A percentile compares a stretch with the other conserved stretches of the same genome.
Conservation (phyloP, 2,888 invertebrate species). For the Rotaria socialis region DNA sequence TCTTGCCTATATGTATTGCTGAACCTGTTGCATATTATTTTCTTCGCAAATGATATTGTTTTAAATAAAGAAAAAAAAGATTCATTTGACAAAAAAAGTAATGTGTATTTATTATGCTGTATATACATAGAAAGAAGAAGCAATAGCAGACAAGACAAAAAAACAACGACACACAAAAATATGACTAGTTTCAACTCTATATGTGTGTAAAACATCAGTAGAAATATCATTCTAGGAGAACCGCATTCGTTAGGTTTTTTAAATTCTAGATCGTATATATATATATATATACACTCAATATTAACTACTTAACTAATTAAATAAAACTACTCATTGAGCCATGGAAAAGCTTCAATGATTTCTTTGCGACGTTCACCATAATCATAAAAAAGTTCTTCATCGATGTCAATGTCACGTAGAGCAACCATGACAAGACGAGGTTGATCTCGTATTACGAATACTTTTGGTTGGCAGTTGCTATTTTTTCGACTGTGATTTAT, state of each 20-base stretch:
- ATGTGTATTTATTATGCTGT: conserved; percentile 20
- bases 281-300: neutral
- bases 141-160: neutral
- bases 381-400: conserved; percentile 89
- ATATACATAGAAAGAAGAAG: neutral
- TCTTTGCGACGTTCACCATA: conserved; percentile 92
- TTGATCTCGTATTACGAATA: conserved; percentile 68
- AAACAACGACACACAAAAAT: neutral
- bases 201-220: neutral
- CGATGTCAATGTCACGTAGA: conserved; percentile 75
- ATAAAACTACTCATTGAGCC: conserved; percentile 66
- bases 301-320: neutral
- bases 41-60: neutral
- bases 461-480: conserved; percentile 79
- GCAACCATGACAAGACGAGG: conserved; percentile 85
- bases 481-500: conserved; percentile 90
- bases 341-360: conserved; percentile 84
- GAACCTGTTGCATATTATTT: neutral
- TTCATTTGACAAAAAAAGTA: neutral
- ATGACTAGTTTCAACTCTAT: conserved; percentile 8
- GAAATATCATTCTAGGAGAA: neutral
- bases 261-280: neutral
- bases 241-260: neutral
- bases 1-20: neutral
- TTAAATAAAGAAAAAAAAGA: neutral